Percentiles rank a stretch among this genome's conserved stretches.
Evolutionary conservation across 2,797 vertebrate species (phyloP).

Genomic region (Alauda arvensis): DNA sequence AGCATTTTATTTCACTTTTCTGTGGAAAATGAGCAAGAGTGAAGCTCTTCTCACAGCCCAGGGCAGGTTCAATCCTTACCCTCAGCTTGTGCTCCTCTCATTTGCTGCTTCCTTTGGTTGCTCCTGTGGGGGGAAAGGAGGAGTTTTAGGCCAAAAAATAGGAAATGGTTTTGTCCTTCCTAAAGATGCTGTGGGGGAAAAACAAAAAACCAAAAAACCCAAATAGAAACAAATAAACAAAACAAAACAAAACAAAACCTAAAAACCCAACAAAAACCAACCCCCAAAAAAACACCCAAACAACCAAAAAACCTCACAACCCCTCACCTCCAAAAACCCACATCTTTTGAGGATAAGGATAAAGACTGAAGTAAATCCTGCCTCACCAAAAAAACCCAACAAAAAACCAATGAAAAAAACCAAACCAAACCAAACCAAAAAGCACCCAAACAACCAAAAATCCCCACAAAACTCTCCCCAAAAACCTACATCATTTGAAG

Average conservation of each 20-base stretch:
- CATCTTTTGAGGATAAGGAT: too few relatives aligned
- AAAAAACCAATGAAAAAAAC: too few relatives aligned
- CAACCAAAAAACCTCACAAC: neutral
- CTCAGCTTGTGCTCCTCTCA: neutral
- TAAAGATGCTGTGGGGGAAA: neutral
- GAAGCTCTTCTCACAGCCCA: neutral
- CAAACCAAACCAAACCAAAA: too few relatives aligned
- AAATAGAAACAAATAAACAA: too few relatives aligned
- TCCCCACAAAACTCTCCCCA: too few relatives aligned
- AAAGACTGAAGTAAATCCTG: too few relatives aligned
- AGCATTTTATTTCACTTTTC: neutral
- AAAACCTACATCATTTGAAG: too few relatives aligned
- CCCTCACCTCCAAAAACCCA: too few relatives aligned
- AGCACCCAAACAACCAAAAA: too few relatives aligned
- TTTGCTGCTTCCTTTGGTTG: neutral
- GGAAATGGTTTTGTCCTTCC: neutral
- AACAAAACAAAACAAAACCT: neutral
- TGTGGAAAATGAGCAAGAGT: neutral
- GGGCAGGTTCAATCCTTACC: neutral
- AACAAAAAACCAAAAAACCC: neutral
- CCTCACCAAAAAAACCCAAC: too few relatives aligned
- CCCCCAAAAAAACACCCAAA: too few relatives aligned
- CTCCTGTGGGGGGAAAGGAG: neutral
- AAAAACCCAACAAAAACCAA: too few relatives aligned
- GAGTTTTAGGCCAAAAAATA: neutral